Evolutionary conservation across 2,888 invertebrate species (phyloP), one percentile per base, ranked within the genome.

Genomic region (Chelonus formosanus): DNA sequence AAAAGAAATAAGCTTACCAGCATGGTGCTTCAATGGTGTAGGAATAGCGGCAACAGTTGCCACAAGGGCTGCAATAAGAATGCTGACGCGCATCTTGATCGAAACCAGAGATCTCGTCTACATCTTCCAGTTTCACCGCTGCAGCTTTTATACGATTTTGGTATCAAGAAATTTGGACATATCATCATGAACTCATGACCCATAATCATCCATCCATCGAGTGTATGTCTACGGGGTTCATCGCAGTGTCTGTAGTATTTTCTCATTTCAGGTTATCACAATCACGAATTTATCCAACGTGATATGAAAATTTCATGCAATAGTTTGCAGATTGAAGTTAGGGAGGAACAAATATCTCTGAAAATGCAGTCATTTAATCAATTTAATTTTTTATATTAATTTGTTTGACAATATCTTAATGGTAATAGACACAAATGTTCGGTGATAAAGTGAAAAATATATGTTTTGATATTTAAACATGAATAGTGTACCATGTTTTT

Each of bases 111-210:
- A 59, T 20, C 65, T 65, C 47, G 45, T 65, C 65, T 65, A 53
- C 80, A 77, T 70, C 69, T 45, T 69, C 63, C 61, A 69, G 31
- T 32, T 50, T 4, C 59, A 53, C 61, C 35, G 31, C 63, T 52
- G 63, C 69, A 68, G 65, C 79, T 83, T 84, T 80, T 84, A 83
- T 84, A 84, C 82, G 63, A 67, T 73, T 76, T 75, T 74, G 59
- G 59, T 80, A 80, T 82, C 78, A 60, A 71, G 61, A 67, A 71
- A 72, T 69, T 61, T 47, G 60, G 63, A 53, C 74, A 70, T 80
- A 83, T 83, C 81, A 68, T 68, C 56, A 47, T 70, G 77, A 77
- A 78, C 80, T 71, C 69, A 7, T 73, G 81, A 81, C 77, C 81
- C 69, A 60, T 20, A 45, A 36, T 58, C 63, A 44, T 44, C n/a